These are phyloP conservation scores for Avahi laniger DNA, from an alignment of 2,797 vertebrate genomes.

Conservation along the genomic window DNA sequence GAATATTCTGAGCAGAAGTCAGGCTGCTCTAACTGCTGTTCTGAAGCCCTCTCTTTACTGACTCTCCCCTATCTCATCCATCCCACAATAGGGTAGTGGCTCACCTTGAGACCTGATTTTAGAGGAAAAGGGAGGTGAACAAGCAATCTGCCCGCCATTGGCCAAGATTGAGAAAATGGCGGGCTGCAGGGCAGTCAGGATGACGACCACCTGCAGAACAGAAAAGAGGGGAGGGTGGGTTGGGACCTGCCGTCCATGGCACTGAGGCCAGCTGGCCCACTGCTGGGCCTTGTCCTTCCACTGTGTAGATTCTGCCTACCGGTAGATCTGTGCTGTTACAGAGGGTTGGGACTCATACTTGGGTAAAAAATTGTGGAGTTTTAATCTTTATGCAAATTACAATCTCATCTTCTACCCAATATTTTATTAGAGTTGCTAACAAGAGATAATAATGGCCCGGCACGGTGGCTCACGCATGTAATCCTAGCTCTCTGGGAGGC, in stretches of 20 bases:
- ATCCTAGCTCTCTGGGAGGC: too few relatives aligned
- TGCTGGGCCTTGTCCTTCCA: background rate
- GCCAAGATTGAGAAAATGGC: constrained; percentile 86
- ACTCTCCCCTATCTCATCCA: background rate
- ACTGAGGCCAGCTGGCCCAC: background rate
- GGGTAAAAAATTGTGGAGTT: background rate
- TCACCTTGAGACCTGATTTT: constrained; percentile 86
- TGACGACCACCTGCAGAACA: constrained; percentile 77
- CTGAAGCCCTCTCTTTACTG: background rate
- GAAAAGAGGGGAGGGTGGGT: rapidly evolving
- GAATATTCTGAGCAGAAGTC: background rate
- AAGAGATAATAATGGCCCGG: background rate
- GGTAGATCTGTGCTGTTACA: background rate
- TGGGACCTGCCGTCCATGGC: background rate
- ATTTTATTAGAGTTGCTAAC: background rate
- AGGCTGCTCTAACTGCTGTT: background rate
- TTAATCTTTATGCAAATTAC: background rate
- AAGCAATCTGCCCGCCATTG: constrained; percentile 82
- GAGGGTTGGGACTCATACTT: background rate
- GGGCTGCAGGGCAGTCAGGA: constrained; percentile 84
- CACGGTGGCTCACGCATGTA: too few relatives aligned
- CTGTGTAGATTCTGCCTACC: background rate
- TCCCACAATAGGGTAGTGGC: constrained; percentile 15
- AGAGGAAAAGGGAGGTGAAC: constrained; percentile 85
- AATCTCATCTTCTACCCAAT: background rate